Percentiles rank a stretch among this genome's conserved stretches.
Evolutionary conservation across 2,888 invertebrate genomes (phyloP).

Genomic region (Tetranychus truncatus): DNA sequence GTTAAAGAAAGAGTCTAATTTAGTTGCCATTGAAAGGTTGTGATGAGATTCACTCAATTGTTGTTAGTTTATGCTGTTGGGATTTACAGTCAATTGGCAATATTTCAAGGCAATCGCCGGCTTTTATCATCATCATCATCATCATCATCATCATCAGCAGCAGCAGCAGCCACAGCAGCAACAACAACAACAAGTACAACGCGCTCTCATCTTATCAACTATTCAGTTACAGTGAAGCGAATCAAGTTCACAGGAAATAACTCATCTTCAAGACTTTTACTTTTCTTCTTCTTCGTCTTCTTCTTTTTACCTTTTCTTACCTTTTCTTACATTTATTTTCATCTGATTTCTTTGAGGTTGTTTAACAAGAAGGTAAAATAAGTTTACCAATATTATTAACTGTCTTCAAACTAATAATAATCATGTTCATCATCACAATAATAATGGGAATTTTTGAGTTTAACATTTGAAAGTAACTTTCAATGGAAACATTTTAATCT

Average conservation of each 20-base stretch:
- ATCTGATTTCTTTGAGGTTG: neutral
- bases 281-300: no score
- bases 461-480: no score
- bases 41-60: neutral
- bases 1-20: neutral
- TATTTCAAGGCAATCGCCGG: neutral
- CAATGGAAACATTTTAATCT: no score
- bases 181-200: neutral
- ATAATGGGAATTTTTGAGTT: no score
- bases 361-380: no score
- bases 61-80: neutral
- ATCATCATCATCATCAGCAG: neutral
- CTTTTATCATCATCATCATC: neutral
- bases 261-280: neutral
- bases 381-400: no score
- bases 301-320: no score
- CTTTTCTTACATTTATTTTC: no score
- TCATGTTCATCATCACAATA: no score
- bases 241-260: neutral
- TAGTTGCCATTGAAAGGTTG: neutral
- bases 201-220: neutral
- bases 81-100: conserved; percentile 3
- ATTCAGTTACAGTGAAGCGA: neutral
- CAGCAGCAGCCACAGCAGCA: neutral
- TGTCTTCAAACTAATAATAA: no score